phyloP scores from a whole-genome alignment of 2,888 invertebrate genomes.

The Andrena haemorrhoa region DNA sequence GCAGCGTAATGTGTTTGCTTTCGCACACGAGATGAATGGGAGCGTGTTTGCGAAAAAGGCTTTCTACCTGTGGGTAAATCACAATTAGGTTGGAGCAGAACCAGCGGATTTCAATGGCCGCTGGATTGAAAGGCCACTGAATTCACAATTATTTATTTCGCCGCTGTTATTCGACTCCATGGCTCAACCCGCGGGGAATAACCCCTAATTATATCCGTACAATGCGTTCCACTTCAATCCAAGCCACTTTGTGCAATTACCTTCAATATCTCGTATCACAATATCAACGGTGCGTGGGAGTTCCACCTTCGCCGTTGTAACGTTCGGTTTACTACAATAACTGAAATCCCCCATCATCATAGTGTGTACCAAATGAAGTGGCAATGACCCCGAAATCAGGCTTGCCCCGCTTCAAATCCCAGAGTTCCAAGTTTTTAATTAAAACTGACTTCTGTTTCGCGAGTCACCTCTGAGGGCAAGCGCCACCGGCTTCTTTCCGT shows the following conservation, averaged over 20 bases:
- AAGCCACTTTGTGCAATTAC: constrained; percentile 23
- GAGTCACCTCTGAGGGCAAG: too few species aligned
- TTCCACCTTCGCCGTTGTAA: neutral
- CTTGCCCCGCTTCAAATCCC: neutral
- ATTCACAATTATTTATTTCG: constrained; percentile 9
- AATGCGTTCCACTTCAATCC: neutral
- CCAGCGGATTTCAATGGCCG: neutral
- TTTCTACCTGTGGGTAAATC: neutral
- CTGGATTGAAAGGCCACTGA: neutral
- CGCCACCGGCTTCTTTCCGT: too few species aligned
- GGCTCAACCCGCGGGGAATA: neutral
- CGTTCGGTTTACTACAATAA: neutral
- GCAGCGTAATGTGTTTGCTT: too few species aligned
- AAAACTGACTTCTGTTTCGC: neutral
- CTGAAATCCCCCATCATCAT: neutral
- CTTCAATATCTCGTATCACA: neutral
- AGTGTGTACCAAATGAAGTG: neutral
- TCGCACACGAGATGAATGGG: too few species aligned
- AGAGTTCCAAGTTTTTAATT: constrained; percentile 14
- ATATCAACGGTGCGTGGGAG: neutral
- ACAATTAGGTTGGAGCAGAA: neutral
- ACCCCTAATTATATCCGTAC: neutral
- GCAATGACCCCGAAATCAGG: too few species aligned
- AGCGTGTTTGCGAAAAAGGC: too few species aligned
- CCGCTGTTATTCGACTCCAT: neutral